Percentiles rank a stretch among this genome's conserved stretches.
phyloP scores from a whole-genome alignment of 1,140 invertebrate genomes.

The Drosophila micromelanica region DNA sequence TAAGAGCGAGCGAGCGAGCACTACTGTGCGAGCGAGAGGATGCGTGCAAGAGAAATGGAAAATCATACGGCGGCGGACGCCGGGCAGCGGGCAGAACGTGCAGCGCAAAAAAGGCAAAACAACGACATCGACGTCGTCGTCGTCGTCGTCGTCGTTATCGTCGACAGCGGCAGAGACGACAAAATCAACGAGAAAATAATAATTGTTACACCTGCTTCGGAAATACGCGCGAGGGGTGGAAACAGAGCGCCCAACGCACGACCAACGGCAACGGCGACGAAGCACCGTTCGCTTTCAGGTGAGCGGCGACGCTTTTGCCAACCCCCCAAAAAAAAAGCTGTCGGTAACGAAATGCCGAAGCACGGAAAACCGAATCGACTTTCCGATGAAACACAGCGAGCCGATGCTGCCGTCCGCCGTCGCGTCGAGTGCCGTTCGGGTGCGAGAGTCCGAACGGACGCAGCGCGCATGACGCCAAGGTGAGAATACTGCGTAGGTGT shows the following conservation, averaged over 20 bases:
- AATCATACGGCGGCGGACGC: constrained; percentile 20
- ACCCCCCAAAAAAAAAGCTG: constrained; percentile 35
- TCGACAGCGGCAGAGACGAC: constrained; percentile 45
- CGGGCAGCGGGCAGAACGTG: constrained; percentile 9
- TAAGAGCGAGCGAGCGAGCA: constrained; percentile 49
- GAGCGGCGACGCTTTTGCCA: constrained; percentile 56
- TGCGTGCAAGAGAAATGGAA: constrained; percentile 55
- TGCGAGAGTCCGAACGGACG: constrained; percentile 61
- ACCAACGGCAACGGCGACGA: constrained; percentile 27
- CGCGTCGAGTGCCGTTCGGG: constrained; percentile 11
- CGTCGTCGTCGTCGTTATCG: constrained; percentile 5
- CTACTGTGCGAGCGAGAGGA: constrained; percentile 47
- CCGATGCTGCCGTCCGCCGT: constrained; percentile 17
- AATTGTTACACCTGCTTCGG: constrained; percentile 83
- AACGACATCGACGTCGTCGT: constrained; percentile 41
- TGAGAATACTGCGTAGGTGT: constrained; percentile 65
- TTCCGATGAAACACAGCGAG: constrained; percentile 33
- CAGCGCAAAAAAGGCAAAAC: constrained; percentile 63
- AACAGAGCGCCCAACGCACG: constrained; percentile 44
- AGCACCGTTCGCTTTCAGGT: constrained; percentile 64
- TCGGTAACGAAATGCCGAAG: constrained; percentile 58
- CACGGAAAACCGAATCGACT: constrained; percentile 47
- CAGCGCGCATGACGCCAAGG: constrained; percentile 77
- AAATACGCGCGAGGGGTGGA: constrained; percentile 64
- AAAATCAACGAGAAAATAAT: constrained; percentile 83